Base-by-base conservation (phyloP, 2,888 invertebrate genomes). In the Mantis religiosa region DNA sequence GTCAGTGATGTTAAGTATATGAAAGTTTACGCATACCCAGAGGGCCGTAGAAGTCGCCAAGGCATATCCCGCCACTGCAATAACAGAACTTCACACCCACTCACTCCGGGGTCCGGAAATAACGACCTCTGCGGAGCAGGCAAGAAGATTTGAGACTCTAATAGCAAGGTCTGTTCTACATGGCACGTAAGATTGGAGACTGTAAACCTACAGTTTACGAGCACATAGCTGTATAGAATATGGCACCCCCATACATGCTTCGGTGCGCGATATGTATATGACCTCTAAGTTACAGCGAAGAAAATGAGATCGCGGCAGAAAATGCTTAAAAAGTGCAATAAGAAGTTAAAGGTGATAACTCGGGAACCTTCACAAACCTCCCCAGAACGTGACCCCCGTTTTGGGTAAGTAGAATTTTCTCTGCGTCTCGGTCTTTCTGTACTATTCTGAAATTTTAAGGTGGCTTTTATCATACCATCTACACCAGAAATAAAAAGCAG, bases 181-280 rank as follows among this genome's bases (percentile, higher is more conserved):
- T n/a, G 81, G 25, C 82, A 82, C 30, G 87, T 87, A 81, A 87
- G 87, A 87, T 87, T 87, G 87, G 81, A 82, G 87, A 28, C 28
- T 87, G 81, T 81, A 87, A 87, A 82, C 87, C 87, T n/a, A 25
- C 25, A 87, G 82, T 87, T 87, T 87, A 82, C 30, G 87, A 87
- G 28, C 28, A 7, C 81, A 71, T 81, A 81, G 28, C 82, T 87
- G 54, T 71, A 71, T 71, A 71, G 54, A 54, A 54, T 54, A 54
- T 54, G 54, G 54, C 54, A 20, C 3, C 25, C 54, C 0, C 54
- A 71, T 71, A 25, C 54, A 71, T 71, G 54, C 54, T 71, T 71
- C 54, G 54, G 54, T 71, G 25, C 15, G 54, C 54, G 15, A 71
- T 71, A 71, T 71, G 54, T 71, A 71, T 71, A 71, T 71, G 54